Conservation (phyloP, 2,888 invertebrate species). For the Orchestes rusci region DNA sequence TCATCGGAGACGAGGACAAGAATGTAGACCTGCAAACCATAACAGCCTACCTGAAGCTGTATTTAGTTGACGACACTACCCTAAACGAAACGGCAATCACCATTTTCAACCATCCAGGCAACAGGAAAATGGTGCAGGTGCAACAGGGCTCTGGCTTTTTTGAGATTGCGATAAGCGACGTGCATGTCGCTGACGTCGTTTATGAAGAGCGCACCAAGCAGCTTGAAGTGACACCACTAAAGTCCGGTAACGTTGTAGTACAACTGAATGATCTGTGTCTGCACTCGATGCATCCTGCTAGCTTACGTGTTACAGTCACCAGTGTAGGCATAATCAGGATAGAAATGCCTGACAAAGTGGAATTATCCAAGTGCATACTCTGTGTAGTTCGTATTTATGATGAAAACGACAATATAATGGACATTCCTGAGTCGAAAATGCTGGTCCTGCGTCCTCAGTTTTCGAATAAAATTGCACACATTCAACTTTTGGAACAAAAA, state of each 20-base stretch:
- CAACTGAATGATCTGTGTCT: conserved; percentile 55
- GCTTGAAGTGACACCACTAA: conserved; percentile 50
- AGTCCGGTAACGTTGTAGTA: conserved; percentile 48
- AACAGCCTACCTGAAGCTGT: conserved; percentile 46
- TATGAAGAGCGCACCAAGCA: conserved; percentile 45
- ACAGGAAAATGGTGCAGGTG: conserved; percentile 42
- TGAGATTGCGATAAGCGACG: conserved; percentile 47
- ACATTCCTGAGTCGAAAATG: conserved; percentile 43
- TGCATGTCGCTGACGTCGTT: conserved; percentile 51
- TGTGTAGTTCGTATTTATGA: conserved; percentile 57
- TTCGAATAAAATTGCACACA: conserved; percentile 41
- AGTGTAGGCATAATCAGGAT: conserved; percentile 53
- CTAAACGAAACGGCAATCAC: conserved; percentile 49
- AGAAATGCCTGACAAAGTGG: conserved; percentile 62
- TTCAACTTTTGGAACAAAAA: conserved; percentile 31
- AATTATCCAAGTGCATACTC: conserved; percentile 54
- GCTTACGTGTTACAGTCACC: conserved; percentile 48
- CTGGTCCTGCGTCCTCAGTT: conserved; percentile 41
- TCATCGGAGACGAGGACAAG: conserved; percentile 42
- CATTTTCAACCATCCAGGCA: conserved; percentile 58
- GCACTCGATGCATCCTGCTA: conserved; percentile 49
- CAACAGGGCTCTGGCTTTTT: conserved; percentile 62
- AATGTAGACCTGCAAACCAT: conserved; percentile 39
- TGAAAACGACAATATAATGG: conserved; percentile 53
- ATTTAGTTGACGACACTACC: conserved; percentile 53